Percentiles rank a stretch among this genome's conserved stretches.
phyloP scores from a whole-genome alignment of 37 sponge, comb jelly and placozoan genomes.

The Halichondria panicea region DNA sequence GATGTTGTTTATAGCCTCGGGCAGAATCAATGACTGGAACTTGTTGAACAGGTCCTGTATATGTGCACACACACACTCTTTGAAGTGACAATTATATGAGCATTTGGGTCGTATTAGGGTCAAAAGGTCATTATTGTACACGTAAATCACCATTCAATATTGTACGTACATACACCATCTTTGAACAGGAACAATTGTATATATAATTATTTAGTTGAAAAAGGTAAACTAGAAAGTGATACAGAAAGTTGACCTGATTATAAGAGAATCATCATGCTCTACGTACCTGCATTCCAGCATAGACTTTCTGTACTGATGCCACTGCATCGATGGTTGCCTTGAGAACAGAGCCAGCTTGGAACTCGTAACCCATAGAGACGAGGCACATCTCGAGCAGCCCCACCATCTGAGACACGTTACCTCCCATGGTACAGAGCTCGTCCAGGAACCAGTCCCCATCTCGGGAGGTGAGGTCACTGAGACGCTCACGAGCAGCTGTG shows the following conservation, averaged over 20 bases:
- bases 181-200: too few species aligned
- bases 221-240: neutral
- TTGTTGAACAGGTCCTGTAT: conserved; percentile 64
- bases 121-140: too few species aligned
- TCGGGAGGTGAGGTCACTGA: conserved; percentile 80
- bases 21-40: conserved; percentile 48
- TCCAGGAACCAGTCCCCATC: conserved; percentile 99
- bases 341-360: conserved; percentile 29
- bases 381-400: conserved; percentile 61
- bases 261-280: too few species aligned
- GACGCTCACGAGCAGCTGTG: conserved; percentile 63
- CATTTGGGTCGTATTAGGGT: neutral
- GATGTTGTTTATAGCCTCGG: conserved; percentile 54
- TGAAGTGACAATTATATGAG: conserved; percentile 1
- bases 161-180: too few species aligned
- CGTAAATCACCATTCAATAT: too few species aligned
- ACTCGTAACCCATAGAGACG: conserved; percentile 30
- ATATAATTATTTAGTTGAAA: too few species aligned
- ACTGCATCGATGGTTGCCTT: conserved; percentile 40
- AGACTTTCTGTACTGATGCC: conserved; percentile 60
- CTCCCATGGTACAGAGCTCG: conserved; percentile 95
- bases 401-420: conserved; percentile 84
- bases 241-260: neutral
- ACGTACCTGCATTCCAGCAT: conserved; percentile 67
- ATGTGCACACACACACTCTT: neutral